Base-by-base conservation (phyloP, 2,888 invertebrate species). In the Halictus ligatus region DNA sequence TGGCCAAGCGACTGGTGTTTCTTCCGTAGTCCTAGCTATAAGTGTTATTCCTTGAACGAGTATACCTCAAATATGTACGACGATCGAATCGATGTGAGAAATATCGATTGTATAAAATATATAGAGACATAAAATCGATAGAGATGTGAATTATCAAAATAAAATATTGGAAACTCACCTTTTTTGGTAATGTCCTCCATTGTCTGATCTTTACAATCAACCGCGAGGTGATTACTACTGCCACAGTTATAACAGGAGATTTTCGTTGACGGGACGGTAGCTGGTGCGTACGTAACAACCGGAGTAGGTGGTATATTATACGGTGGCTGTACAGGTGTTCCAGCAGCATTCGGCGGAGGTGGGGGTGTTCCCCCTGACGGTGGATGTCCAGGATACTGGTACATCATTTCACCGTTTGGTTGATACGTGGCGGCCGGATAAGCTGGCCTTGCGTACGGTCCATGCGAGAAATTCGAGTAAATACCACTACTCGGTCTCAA, bases 221-320 rank as follows among this genome's bases (percentile, higher is more conserved):
- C 96, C 43, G 98, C 98, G 77, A 96, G 96, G 95, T 99, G 99
- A 78, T 97, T 97, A 81, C 97, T 96, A 79, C 97, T 97, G 85
- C 99, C 99, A 96, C 99, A 99, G 95, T 99, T 99, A 96, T 98
- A 99, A 95, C 99, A 99, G 71, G 98, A 98, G 80, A 97, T 95
- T 94, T 97, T 97, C 72, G 96, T 96, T 77, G 96, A 96, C 89
- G 96, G 96, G 92, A 96, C 96, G 88, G 96, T 95, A 60, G 96
- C 96, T n/a, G 96, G 96, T 64, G 94, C 92, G 82, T 94, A 94
- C 35, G 94, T 94, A 73, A 95, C 94, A 80, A 94, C 93, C 81
- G 94, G 93, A 60, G 94, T 94, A 4, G 94, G 91, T 78, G 95
- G 94, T 83, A 95, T 94, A 85, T 94, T 94, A 85, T 94, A 93